Evolutionary conservation across 2,113 vertebrate species (phyloP).

Genomic region (Rhynchopsitta pachyrhyncha): DNA sequence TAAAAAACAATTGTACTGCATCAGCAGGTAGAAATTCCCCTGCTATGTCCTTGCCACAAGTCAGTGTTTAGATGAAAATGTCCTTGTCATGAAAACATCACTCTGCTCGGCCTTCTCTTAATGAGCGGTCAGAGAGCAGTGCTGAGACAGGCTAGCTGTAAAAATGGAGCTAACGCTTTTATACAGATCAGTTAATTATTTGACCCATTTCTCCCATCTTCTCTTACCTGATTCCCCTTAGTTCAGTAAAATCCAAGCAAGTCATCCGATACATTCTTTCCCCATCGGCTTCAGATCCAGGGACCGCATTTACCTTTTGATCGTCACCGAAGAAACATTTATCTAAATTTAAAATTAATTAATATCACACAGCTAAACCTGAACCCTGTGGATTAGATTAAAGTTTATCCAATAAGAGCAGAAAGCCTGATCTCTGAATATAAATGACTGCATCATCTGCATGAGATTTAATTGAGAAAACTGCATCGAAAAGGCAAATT

Average conservation of each 20-base stretch:
- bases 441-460: slow-evolving; percentile 61
- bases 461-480: slow-evolving; percentile 61
- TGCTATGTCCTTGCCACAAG: background rate
- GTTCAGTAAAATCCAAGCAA: background rate
- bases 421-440: slow-evolving; percentile 42
- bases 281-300: background rate
- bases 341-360: slow-evolving; percentile 61
- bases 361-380: slow-evolving; percentile 52
- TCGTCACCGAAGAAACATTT: slow-evolving; percentile 38
- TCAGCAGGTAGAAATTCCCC: background rate
- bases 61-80: background rate
- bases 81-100: background rate
- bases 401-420: slow-evolving; percentile 58
- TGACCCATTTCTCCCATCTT: background rate
- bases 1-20: background rate
- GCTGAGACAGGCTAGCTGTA: background rate
- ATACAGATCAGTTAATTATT: background rate
- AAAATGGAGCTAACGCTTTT: background rate
- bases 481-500: slow-evolving; percentile 65
- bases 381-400: slow-evolving; percentile 54
- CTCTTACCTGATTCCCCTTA: background rate
- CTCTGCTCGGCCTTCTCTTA: background rate
- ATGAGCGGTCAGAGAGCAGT: background rate
- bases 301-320: slow-evolving; percentile 24
- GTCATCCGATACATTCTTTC: background rate